phyloP scores from a whole-genome alignment of 2,888 invertebrate species.

The Scaptodrosophila latifasciaeformis region DNA sequence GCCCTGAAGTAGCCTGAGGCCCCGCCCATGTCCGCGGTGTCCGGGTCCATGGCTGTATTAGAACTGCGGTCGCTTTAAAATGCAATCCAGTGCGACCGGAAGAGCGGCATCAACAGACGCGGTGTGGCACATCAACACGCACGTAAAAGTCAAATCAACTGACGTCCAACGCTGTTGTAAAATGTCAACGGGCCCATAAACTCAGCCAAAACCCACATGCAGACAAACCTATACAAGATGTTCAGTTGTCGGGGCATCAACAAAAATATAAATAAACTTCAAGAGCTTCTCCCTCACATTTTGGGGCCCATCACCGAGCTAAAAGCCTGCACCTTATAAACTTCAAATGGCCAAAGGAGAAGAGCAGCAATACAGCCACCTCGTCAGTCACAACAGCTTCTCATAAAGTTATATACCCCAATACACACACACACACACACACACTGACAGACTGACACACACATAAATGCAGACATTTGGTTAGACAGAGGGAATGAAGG shows the following conservation, averaged over 20 bases:
- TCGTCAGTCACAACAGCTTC: slow-evolving; percentile 12
- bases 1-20: slow-evolving; percentile 22
- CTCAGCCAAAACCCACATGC: slow-evolving; percentile 20
- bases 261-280: slow-evolving; percentile 52
- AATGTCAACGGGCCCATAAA: slow-evolving; percentile 17
- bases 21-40: background rate
- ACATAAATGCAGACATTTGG: slow-evolving; percentile 15
- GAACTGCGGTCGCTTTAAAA: slow-evolving; percentile 23
- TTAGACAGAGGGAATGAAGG: too few species aligned
- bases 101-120: slow-evolving; percentile 6
- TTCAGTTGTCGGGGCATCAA: slow-evolving; percentile 41
- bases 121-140: slow-evolving; percentile 41
- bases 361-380: too few species aligned
- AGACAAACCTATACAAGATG: background rate
- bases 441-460: slow-evolving; percentile 13
- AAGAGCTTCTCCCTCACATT: background rate
- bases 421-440: slow-evolving; percentile 26
- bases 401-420: slow-evolving; percentile 39
- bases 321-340: slow-evolving; percentile 64
- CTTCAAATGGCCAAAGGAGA: slow-evolving; percentile 51
- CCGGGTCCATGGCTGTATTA: background rate
- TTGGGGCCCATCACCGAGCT: slow-evolving; percentile 34
- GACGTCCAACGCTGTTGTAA: slow-evolving; percentile 40
- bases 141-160: slow-evolving; percentile 58
- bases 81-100: slow-evolving; percentile 37